Evolutionary conservation across 37 sponge, comb jelly and placozoan species (phyloP).

Genomic region (Chondrilla cf. caribensis): DNA sequence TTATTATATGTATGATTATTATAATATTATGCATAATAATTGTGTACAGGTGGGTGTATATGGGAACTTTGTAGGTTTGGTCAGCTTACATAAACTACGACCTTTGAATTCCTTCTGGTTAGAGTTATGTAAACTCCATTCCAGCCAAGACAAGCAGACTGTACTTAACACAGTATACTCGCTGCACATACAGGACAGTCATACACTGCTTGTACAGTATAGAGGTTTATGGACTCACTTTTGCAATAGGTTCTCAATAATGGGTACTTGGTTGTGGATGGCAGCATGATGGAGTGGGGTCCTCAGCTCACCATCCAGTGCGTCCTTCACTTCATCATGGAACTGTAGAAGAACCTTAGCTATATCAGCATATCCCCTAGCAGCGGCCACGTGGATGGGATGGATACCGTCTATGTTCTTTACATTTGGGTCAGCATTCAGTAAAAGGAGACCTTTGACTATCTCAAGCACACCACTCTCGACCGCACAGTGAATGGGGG

Average conservation of each 20-base stretch:
- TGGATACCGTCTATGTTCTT: slow-evolving; percentile 46
- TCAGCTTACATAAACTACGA: too few relatives aligned
- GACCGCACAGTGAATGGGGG: slow-evolving; percentile 82
- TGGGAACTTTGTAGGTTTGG: too few relatives aligned
- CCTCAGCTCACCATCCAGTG: slow-evolving; percentile 27
- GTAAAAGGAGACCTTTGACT: slow-evolving; percentile 45
- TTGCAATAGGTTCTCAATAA: slow-evolving; percentile 69
- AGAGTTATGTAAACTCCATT: too few relatives aligned
- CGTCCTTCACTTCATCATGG: slow-evolving; percentile 18
- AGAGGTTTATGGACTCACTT: too few relatives aligned
- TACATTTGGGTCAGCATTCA: slow-evolving; percentile 38
- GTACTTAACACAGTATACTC: too few relatives aligned
- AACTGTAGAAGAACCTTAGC: slow-evolving; percentile 48
- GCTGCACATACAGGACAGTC: too few relatives aligned
- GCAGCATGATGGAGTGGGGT: slow-evolving; percentile 93
- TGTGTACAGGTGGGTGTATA: too few relatives aligned
- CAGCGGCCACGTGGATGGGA: slow-evolving; percentile 87
- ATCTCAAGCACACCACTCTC: slow-evolving; percentile 68
- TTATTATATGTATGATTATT: too few relatives aligned
- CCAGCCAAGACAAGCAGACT: too few relatives aligned
- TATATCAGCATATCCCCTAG: slow-evolving; percentile 57
- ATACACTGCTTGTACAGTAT: too few relatives aligned
- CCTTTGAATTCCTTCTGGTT: too few relatives aligned
- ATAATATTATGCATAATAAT: too few relatives aligned
- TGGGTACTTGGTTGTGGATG: slow-evolving; percentile 56